These are phyloP conservation scores for Pseudorectes ferrugineus DNA, from an alignment of 2,113 vertebrate genomes.

Conservation along the genomic window DNA sequence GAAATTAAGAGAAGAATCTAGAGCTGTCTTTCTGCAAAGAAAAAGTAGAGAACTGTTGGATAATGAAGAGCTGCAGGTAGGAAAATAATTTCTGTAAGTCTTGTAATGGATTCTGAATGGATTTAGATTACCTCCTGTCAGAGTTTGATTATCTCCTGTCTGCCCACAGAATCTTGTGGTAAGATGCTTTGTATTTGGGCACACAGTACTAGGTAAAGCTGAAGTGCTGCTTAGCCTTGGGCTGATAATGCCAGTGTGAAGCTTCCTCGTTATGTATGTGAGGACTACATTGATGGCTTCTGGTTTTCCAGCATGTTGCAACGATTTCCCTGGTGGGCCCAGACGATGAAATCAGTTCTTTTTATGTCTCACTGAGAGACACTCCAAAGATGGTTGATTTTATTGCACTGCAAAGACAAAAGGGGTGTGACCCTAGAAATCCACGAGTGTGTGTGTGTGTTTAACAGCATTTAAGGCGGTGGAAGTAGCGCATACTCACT, in stretches of 20 bases:
- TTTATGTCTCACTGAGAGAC: not conserved
- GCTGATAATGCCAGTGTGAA: not conserved
- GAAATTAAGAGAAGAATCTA: constrained; percentile 95
- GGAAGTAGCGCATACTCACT: fast-evolving
- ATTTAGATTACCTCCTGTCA: not conserved
- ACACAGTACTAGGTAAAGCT: not conserved
- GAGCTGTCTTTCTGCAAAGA: constrained; percentile 96
- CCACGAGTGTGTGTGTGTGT: not conserved
- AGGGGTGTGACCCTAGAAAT: not conserved
- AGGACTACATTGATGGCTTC: not conserved
- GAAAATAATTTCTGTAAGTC: not conserved
- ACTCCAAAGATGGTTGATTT: not conserved
- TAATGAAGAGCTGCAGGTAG: constrained; percentile 96
- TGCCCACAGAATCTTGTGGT: not conserved
- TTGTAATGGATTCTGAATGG: not conserved
- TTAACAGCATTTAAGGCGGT: not conserved
- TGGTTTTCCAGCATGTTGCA: not conserved
- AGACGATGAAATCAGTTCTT: not conserved
- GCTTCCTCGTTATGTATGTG: fast-evolving
- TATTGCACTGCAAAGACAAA: not conserved
- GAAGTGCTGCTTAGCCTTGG: not conserved
- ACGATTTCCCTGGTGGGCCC: not conserved
- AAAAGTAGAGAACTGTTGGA: constrained; percentile 95
- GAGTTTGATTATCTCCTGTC: not conserved
- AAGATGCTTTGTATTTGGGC: not conserved